Evolutionary conservation across 1,140 invertebrate species (phyloP).

Genomic region (Drosophila repleta): DNA sequence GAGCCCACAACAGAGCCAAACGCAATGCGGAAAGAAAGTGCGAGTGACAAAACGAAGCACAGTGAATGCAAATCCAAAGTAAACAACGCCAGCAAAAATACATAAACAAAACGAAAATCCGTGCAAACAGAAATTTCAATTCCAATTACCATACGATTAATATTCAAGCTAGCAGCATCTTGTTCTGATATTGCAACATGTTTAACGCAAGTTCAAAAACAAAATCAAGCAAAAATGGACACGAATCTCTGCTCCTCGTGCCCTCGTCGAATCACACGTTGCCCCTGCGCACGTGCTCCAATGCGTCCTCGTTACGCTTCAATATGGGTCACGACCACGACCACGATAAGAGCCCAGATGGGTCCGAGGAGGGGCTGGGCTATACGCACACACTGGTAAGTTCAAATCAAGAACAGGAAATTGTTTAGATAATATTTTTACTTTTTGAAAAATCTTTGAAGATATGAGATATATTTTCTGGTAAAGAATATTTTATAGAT

Average conservation of each 20-base stretch:
- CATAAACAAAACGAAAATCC: conserved; percentile 10
- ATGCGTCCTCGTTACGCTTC: conserved; percentile 64
- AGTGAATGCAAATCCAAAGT: conserved; percentile 27
- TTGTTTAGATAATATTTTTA: background rate
- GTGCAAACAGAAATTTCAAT: conserved; percentile 11
- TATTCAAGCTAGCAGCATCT: conserved; percentile 31
- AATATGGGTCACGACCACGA: conserved; percentile 63
- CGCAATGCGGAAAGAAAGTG: conserved; percentile 55
- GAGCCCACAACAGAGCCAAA: conserved; percentile 25
- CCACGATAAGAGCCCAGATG: conserved; percentile 59
- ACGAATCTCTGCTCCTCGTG: conserved; percentile 64
- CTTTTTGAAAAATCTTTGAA: too few relatives aligned
- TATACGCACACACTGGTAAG: conserved; percentile 93
- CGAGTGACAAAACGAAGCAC: conserved; percentile 32
- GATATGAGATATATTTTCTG: too few relatives aligned
- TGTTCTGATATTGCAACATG: conserved; percentile 43
- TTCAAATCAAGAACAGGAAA: conserved; percentile 46
- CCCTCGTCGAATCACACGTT: conserved; percentile 46
- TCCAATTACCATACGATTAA: conserved; percentile 8
- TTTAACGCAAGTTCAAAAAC: conserved; percentile 40
- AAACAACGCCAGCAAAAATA: conserved; percentile 4
- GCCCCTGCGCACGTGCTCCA: conserved; percentile 67
- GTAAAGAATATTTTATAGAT: too few relatives aligned
- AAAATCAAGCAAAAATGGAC: conserved; percentile 61
- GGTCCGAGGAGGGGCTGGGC: conserved; percentile 88